Evolutionary conservation across 2,797 vertebrate species (phyloP), one percentile per base, ranked within the genome.

Genomic region (Gila robusta): DNA sequence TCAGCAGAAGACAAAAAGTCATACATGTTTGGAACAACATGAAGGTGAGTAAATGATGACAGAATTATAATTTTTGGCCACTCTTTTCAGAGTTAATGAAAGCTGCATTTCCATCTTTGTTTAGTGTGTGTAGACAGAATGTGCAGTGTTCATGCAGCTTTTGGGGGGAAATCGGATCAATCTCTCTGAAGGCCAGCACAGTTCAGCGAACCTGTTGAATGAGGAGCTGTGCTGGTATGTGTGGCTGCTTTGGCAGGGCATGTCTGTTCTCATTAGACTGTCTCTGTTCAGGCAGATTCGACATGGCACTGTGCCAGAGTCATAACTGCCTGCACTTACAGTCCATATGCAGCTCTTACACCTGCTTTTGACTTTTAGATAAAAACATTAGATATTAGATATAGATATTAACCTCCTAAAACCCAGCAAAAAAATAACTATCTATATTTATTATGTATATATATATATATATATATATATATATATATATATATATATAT

Each of bases 201-300:
- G 81, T 82, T 72, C 52, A 72, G 52, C 23, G 3, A 72, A 39
- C 23, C 67, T 82, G 52, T 44, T 59, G 67, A 82, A 72, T 72
- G 8, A 72, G 52, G 69, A 71, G n/a, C 67, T 72, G 47, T 41
- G 47, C 66, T 71, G 66, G 66, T 59, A 54, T 72, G 67, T 82
- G 35, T 7, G 66, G 16, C 35, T 54, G 66, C 26, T 54, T 71
- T 39, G 76, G 14, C 47, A 56, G 49, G 49, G 16, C 67, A 59
- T 14, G n/a, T 56, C 69, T 72, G 16, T 81, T 44, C 37, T 82
- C 52, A 82, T 72, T 80, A 80, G 19, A 49, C 79, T 23, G 62
- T 80, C 19, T 80, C 69, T 59, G 52, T 82, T 72, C n/a, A 44
- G 81, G 17, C 69, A 59, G 69, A 82, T 72, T 72, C 49, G 8